Conservation (phyloP, 2,113 vertebrate genomes). For the Stomatorhinus ivindoensis region DNA sequence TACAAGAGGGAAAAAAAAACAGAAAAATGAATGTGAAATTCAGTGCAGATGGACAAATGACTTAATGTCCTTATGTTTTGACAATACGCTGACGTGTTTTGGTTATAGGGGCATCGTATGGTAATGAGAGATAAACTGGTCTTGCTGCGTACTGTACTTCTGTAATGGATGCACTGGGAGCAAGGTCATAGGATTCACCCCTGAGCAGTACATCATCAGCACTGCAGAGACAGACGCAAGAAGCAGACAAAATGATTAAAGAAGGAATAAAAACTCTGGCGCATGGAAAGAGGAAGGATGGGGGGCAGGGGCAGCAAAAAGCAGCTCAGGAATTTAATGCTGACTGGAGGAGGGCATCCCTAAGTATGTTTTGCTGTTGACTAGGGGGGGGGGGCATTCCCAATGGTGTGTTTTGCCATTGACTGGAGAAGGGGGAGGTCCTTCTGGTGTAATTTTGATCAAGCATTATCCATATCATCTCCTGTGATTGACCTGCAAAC, state of each 20-base stretch:
- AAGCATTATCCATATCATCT: not conserved
- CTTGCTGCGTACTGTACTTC: not conserved
- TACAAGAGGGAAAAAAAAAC: not conserved
- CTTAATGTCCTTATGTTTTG: not conserved
- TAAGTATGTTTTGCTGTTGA: not conserved
- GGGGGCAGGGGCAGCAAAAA: not conserved
- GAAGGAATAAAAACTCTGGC: not conserved
- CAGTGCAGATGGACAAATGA: not conserved
- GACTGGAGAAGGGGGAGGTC: no score
- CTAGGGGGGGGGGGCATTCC: not conserved
- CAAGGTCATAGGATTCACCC: not conserved
- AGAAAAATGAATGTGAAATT: not conserved
- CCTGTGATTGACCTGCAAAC: not conserved
- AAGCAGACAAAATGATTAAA: no score
- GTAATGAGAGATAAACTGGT: slow-evolving; percentile 24
- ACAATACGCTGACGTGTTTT: slow-evolving; percentile 1
- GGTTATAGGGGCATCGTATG: slow-evolving; percentile 2
- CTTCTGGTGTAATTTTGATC: not conserved
- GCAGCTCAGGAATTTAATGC: not conserved
- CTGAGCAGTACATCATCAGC: not conserved
- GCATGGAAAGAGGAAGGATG: not conserved
- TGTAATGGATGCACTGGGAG: not conserved
- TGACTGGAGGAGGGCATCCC: not conserved
- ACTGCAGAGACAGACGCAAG: not conserved
- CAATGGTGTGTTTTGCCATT: not conserved